A percentile compares a stretch with the other conserved stretches of the same genome.
phyloP scores from a whole-genome alignment of 2,113 vertebrate genomes.

The Sterrhoptilus dennistouni region DNA sequence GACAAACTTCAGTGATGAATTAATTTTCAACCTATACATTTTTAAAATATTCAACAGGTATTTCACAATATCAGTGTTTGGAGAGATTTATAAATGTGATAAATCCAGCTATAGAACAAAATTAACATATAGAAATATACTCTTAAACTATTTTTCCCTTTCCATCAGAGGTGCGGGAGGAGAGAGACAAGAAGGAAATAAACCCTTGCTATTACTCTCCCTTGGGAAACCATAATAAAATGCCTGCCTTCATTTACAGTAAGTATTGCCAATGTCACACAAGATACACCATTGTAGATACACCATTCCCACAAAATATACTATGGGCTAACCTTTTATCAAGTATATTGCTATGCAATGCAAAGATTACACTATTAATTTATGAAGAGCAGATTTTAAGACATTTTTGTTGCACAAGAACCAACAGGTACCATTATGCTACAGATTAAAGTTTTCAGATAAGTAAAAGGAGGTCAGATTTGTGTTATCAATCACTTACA shows the following conservation, averaged over 20 bases:
- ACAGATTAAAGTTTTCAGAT: background rate
- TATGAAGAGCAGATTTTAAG: background rate
- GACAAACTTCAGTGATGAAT: background rate
- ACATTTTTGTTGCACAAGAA: background rate
- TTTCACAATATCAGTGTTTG: background rate
- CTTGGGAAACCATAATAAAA: background rate
- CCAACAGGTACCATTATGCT: background rate
- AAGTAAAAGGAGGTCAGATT: background rate
- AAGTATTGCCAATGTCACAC: background rate
- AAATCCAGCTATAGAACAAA: background rate
- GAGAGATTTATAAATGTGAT: background rate
- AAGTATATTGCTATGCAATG: background rate
- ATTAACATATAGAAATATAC: background rate
- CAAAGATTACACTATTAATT: background rate
- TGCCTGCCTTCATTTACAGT: background rate
- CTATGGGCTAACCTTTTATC: background rate
- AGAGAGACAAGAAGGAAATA: background rate
- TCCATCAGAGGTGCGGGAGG: background rate
- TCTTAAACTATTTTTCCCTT: background rate
- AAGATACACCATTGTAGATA: background rate
- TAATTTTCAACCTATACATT: background rate
- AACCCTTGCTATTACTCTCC: background rate
- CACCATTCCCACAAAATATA: background rate
- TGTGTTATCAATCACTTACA: background rate
- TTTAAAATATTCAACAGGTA: background rate